Evolutionary conservation across 2,888 invertebrate species (phyloP), one percentile per base, ranked within the genome.

Genomic region (Phalera bucephala): DNA sequence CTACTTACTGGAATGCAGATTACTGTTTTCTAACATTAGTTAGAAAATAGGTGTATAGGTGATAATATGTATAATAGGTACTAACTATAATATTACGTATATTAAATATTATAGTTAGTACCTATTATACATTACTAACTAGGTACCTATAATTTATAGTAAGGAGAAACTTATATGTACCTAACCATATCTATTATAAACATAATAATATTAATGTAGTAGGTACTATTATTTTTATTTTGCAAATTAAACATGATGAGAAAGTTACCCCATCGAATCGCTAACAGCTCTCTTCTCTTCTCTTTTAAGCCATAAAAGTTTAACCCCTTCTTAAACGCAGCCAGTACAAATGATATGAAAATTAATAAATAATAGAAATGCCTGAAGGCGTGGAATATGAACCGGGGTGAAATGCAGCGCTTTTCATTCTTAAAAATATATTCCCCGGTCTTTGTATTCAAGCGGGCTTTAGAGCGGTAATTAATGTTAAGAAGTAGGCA

Each of bases 361-460:
- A 66, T 74, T 64, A 70, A 70, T 72, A 71, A 66, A 62, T 64
- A 55, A 67, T 59, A 33, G 52, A 67, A 65, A 66, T 52, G 60
- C 64, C 68, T 54, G 44, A 52, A 66, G 73, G 46, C 52, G 38
- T 36, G 36, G 51, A 60, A 61, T 59, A 56, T 47, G 44, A 49
- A 63, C 58, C 41, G 31, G 46, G 23, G 34, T 19, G 26, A 52
- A 33, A 36, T 43, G 42, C 52, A 60, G 41, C 45, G 50, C 44
- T 50, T 46, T 45, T 43, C 45, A 43, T 57, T 56, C 58, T 59
- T 52, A 56, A 66, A 61, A 66, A 62, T 57, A 52, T 33, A 40
- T 33, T 40, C 45, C 50, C 51, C 36, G 52, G 59, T 65, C 48
- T 25, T 25, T 44, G 52, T 64, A 69, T 64, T 63, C 62, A 60